phyloP scores from a whole-genome alignment of 2,113 vertebrate species.

The Podarcis muralis region DNA sequence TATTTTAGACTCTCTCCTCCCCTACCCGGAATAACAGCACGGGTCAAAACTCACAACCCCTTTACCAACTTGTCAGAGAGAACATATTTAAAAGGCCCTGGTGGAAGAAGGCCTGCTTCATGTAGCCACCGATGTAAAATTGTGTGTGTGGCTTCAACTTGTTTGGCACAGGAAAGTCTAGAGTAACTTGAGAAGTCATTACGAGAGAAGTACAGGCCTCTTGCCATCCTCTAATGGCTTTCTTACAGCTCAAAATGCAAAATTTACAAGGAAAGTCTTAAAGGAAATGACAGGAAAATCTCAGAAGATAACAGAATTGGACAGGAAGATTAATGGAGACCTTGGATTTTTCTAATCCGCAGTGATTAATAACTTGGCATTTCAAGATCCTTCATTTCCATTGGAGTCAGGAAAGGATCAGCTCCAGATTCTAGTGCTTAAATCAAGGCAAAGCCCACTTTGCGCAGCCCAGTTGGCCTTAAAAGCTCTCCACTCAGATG shows the following conservation, averaged over 20 bases:
- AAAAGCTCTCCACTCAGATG: slow-evolving; percentile 47
- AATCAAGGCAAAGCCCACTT: slow-evolving; percentile 69
- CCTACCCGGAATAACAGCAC: slow-evolving; percentile 30
- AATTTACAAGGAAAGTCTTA: slow-evolving; percentile 76
- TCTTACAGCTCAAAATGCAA: slow-evolving; percentile 65
- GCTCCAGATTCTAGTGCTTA: slow-evolving; percentile 71
- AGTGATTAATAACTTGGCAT: slow-evolving; percentile 76
- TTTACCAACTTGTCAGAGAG: slow-evolving; percentile 17
- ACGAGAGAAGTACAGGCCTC: slow-evolving; percentile 74
- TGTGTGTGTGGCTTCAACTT: slow-evolving; percentile 75
- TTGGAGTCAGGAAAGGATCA: slow-evolving; percentile 76
- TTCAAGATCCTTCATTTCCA: slow-evolving; percentile 76
- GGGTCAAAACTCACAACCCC: slow-evolving; percentile 25
- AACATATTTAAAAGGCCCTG: slow-evolving; percentile 60
- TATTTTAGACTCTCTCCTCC: slow-evolving; percentile 52
- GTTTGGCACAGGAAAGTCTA: slow-evolving; percentile 69
- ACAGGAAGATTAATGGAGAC: slow-evolving; percentile 77
- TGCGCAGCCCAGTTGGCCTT: slow-evolving; percentile 45
- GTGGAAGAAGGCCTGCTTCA: slow-evolving; percentile 53
- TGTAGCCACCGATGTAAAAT: slow-evolving; percentile 43
- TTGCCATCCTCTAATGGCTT: slow-evolving; percentile 78
- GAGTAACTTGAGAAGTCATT: slow-evolving; percentile 80
- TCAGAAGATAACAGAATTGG: slow-evolving; percentile 76
- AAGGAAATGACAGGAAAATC: slow-evolving; percentile 78
- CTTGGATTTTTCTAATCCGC: slow-evolving; percentile 74